Conservation (phyloP, 2,113 vertebrate species). For the Romanogobio albipinnatus region DNA sequence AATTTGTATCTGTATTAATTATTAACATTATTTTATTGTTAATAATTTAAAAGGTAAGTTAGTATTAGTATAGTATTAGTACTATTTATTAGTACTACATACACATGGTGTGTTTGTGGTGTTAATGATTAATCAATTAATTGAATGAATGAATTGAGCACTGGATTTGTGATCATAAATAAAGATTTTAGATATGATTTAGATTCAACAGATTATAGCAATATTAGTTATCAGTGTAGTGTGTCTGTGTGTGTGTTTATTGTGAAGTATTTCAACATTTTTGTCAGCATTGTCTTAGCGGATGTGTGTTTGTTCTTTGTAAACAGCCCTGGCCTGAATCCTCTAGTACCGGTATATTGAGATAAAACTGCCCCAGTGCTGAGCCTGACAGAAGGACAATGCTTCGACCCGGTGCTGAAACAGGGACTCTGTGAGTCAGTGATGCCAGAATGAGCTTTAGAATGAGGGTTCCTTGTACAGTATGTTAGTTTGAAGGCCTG, state of each 20-base stretch:
- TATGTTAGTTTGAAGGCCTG: neutral
- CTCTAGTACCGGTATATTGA: neutral
- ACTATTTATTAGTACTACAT: too few relatives aligned
- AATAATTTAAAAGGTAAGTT: too few relatives aligned
- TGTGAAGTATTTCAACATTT: neutral
- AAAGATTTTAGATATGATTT: too few relatives aligned
- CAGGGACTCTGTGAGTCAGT: neutral
- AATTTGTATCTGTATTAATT: too few relatives aligned
- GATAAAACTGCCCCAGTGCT: constrained; percentile 11
- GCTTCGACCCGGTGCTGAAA: constrained; percentile 9
- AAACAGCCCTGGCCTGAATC: neutral
- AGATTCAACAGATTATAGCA: too few relatives aligned
- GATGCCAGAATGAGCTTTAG: neutral
- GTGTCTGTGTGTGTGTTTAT: neutral
- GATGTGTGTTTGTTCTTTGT: neutral
- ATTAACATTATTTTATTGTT: too few relatives aligned
- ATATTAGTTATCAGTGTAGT: neutral
- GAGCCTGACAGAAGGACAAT: neutral
- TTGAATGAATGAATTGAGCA: too few relatives aligned
- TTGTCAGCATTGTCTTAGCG: neutral
- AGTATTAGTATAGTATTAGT: too few relatives aligned
- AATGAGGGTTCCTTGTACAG: neutral
- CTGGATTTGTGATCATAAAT: too few relatives aligned
- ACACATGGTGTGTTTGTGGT: too few relatives aligned
- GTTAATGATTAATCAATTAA: too few relatives aligned